Evolutionary conservation across 1,140 invertebrate genomes (phyloP).

Genomic region (Antheraea mylitta): DNA sequence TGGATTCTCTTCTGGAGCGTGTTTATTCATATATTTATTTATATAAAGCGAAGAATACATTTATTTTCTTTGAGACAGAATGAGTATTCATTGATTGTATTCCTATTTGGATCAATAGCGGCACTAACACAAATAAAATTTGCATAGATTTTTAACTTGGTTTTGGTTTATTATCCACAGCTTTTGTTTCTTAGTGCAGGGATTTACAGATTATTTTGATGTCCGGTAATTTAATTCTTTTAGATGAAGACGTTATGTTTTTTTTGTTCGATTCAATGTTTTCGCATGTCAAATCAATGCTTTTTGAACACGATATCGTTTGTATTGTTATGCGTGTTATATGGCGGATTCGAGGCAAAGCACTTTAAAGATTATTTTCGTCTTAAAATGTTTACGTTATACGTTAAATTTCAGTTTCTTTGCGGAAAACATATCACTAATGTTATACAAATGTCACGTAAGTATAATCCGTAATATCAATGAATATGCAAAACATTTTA

Average conservation of each 20-base stretch:
- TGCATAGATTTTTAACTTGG: too few species aligned
- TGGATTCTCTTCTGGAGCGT: slow-evolving; percentile 27
- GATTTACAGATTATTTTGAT: too few species aligned
- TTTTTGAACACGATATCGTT: not conserved
- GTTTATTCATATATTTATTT: slow-evolving; percentile 10
- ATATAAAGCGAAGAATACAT: not conserved
- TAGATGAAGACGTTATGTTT: too few species aligned
- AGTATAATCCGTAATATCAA: too few species aligned
- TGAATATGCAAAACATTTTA: not conserved
- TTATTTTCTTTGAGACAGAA: not conserved
- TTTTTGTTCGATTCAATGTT: slow-evolving; percentile 4
- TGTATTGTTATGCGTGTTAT: not conserved
- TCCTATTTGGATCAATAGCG: too few species aligned
- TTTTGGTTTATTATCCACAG: too few species aligned
- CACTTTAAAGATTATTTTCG: not conserved
- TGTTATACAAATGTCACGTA: not conserved
- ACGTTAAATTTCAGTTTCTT: not conserved
- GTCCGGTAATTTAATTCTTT: too few species aligned
- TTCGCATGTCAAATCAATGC: not conserved
- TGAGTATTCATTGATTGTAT: too few species aligned
- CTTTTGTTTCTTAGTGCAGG: too few species aligned
- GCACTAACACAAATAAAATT: too few species aligned
- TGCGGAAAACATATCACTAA: not conserved
- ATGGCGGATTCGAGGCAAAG: not conserved
- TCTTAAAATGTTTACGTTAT: not conserved